Conservation (phyloP, 2,888 invertebrate species). For the Zonitis immaculata region DNA sequence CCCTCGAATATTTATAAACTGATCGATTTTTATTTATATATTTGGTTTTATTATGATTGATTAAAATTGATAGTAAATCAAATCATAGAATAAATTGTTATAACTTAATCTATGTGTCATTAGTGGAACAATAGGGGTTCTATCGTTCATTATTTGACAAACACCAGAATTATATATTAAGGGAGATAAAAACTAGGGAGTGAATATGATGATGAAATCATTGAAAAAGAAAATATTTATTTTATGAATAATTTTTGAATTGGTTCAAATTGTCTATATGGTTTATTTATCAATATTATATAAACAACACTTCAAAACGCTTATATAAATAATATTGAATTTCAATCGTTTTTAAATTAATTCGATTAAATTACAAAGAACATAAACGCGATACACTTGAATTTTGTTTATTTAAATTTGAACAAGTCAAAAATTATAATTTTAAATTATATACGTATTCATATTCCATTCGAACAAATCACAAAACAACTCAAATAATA, state of each 20-base stretch:
- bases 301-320: not conserved
- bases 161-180: not conserved
- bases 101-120: conserved; percentile 6
- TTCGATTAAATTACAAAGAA: not conserved
- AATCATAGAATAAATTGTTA: conserved; percentile 7
- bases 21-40: conserved; percentile 1
- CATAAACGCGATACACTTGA: no score
- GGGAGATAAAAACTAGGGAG: not conserved
- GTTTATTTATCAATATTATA: not conserved
- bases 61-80: conserved; percentile 19
- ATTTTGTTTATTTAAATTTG: no score
- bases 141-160: not conserved
- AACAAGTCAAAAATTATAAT: no score
- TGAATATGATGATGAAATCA: not conserved
- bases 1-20: not conserved
- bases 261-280: not conserved
- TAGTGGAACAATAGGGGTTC: not conserved
- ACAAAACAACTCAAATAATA: no score
- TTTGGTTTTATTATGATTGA: conserved; percentile 31
- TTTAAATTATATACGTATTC: no score
- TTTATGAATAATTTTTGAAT: not conserved
- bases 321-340: not conserved
- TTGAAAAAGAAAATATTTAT: not conserved
- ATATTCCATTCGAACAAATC: no score
- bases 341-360: not conserved